Evolutionary conservation across 2,797 vertebrate species (phyloP).

Genomic region (Channallabes apus): DNA sequence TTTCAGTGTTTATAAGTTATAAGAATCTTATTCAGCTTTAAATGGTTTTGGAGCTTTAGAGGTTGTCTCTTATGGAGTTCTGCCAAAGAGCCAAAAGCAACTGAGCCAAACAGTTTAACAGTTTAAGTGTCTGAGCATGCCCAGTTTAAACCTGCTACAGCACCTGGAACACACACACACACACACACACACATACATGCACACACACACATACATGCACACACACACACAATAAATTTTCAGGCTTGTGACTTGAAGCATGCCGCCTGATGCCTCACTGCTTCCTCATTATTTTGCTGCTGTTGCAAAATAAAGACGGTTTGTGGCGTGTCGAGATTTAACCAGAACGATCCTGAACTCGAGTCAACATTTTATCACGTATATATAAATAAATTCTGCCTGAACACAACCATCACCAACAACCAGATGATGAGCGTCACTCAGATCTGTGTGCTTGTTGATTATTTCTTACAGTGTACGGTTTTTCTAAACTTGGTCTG

Average conservation of each 20-base stretch:
- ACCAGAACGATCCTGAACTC: background rate
- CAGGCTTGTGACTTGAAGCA: background rate
- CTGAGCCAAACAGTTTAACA: slow-evolving; percentile 23
- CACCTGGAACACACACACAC: slow-evolving; percentile 27
- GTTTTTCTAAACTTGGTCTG: too few relatives aligned
- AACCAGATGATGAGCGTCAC: background rate
- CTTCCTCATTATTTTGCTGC: background rate
- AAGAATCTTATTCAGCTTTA: background rate
- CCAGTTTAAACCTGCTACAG: background rate
- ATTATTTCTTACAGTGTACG: too few relatives aligned
- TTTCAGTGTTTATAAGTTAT: background rate
- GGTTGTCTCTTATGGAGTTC: background rate
- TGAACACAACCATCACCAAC: background rate
- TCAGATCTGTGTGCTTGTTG: too few relatives aligned
- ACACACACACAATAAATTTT: background rate
- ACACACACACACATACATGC: slow-evolving; percentile 6
- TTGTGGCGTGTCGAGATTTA: background rate
- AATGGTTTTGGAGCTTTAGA: background rate
- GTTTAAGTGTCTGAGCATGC: slow-evolving; percentile 38
- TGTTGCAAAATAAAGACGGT: background rate
- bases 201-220: background rate
- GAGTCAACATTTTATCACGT: background rate
- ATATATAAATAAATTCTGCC: background rate
- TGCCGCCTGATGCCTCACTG: background rate
- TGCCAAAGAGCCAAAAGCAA: slow-evolving; percentile 32